Base-by-base conservation (phyloP, 2,888 invertebrate genomes). In the Caenorhabditis macrosperma region DNA sequence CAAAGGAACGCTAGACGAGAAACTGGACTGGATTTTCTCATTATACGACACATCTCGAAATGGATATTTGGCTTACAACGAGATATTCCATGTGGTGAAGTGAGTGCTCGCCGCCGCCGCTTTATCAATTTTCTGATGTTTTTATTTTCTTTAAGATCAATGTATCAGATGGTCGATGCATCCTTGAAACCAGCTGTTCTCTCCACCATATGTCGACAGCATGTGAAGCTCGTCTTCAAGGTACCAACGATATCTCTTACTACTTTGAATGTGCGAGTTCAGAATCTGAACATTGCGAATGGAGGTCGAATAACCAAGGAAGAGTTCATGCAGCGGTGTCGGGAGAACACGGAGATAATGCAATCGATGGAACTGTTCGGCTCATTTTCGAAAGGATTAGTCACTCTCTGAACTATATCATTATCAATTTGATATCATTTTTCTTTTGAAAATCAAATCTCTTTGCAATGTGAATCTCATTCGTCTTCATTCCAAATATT, bases 251-350 rank as follows among this genome's bases (percentile, higher is more conserved):
- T n/a, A n/a, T 9, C 10, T 12, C 1, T 9, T 52, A 30, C 1
- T 15, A 22, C 10, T 4, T 33, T 30, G 38, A 61, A 48, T 33
- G 48, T 17, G 33, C 1, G 15, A 4, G n/a, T 86, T 63, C 76
- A 87, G 87, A 83, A 82, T 50, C 61, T 87, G 54, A 83, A 86
- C 71, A 69, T 68, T 26, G 67, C 87, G 55, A 79, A 78, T 38
- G 85, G 82, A 22, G 82, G 81, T 3, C 38, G 59, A 22, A 84
- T 87, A 10, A 80, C 74, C 7, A 69, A 78, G 24, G 80, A 82
- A 22, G 82, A 85, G 41, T 87, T 96, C 96, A 88, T 95, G 94
- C 75, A 96, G 92, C 1, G 96, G 96, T 87, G 87, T 38, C 69
- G 68, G 28, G 9, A 50, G 3, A 78, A 85, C 38, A 22, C 63